Evolutionary conservation across 2,113 vertebrate genomes (phyloP), one percentile per base, ranked within the genome.

Genomic region (Catharus fuscescens): DNA sequence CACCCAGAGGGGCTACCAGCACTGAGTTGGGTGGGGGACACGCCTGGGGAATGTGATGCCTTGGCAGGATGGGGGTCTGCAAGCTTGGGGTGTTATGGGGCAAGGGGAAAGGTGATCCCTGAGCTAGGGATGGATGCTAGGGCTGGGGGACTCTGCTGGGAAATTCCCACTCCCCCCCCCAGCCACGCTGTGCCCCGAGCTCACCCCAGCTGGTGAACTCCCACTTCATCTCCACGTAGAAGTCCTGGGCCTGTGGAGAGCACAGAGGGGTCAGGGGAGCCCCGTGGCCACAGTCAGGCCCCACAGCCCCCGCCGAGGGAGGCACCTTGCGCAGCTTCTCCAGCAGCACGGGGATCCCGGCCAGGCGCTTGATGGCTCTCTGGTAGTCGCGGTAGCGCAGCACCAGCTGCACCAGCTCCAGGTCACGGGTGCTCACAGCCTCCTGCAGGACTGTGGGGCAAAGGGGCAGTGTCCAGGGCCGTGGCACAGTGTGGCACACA

Each of bases 151-250:
- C 50, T 36, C 18, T 53, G 59, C 61, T 38, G 48, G 66, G 70
- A 80, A 86, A 64, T 44, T n/a, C 70, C 66, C 5, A 0, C 19
- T 53, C 13, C 36, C 21, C 47, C 38, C 34, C 56, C 54, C 12
- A 66, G 29, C 29, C 13, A 38, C 0, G 1, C 71, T 66, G 64
- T 36, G 50, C 59, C 61, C 86, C 0, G 0, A 64, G 98, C 99
- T 98, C 97, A 99, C 99, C 99, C 99, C 99, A 99, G 97, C 99
- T 99, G 29, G 99, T 99, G 95, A 99, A 99, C 92, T 99, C 99
- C 99, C 99, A 99, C 91, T 99, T 99, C 99, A 99, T 99, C 98
- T 99, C 99, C 97, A 99, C 99, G 3, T 99, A 99, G 97, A 99
- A 99, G 95, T 99, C 99, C 97, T 99, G 99, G n/a, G 99, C 99